These are phyloP conservation scores for Acipenser oxyrinchus DNA, from an alignment of 2,797 vertebrate genomes.

Conservation along the genomic window DNA sequence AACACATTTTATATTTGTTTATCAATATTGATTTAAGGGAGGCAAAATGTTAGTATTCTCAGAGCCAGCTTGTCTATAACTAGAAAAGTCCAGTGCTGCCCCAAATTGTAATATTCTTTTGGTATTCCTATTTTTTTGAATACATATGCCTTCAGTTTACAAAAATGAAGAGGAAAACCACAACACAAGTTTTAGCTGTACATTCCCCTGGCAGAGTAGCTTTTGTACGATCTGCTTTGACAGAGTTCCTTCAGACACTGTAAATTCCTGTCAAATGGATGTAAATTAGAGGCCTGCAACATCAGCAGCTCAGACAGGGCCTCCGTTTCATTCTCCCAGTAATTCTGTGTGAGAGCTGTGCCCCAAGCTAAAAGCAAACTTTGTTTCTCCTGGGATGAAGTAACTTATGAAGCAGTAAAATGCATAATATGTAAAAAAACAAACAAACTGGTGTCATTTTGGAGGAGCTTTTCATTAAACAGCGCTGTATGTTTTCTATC, in stretches of 20 bases:
- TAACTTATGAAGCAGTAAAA: not conserved
- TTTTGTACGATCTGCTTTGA: not conserved
- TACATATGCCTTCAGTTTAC: too few species aligned
- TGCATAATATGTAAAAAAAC: not conserved
- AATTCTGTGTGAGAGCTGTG: not conserved
- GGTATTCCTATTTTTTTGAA: too few species aligned
- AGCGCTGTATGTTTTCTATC: too few species aligned
- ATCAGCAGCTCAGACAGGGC: slow-evolving; percentile 5
- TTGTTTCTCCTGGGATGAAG: slow-evolving; percentile 6
- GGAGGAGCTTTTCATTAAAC: not conserved
- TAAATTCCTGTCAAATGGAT: slow-evolving; percentile 10
- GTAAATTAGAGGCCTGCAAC: not conserved
- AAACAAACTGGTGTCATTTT: not conserved
- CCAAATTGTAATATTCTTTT: too few species aligned
- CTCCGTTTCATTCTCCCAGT: slow-evolving; percentile 5
- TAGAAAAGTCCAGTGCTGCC: too few species aligned
- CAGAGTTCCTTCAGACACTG: slow-evolving; percentile 8
- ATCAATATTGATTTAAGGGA: too few species aligned
- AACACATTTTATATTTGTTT: too few species aligned
- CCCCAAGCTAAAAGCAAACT: not conserved
- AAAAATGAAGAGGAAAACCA: too few species aligned
- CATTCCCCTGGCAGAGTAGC: too few species aligned
- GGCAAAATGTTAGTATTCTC: too few species aligned
- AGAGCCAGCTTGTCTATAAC: too few species aligned
- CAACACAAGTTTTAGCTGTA: too few species aligned